Conservation (phyloP, 2,113 vertebrate species). For the Gila orcuttii region DNA sequence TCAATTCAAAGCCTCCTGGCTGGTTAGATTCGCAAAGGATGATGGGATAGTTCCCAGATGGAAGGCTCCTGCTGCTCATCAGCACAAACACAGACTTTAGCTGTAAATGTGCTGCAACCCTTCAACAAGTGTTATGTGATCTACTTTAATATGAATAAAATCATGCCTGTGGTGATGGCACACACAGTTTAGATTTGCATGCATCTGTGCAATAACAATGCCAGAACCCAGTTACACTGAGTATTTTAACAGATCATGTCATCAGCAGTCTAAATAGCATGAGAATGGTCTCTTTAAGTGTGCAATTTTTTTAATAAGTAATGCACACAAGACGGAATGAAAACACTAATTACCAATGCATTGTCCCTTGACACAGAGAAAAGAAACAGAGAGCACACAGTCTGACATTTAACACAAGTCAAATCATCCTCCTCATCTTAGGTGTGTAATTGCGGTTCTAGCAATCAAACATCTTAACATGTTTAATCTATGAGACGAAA, state of each 20-base stretch:
- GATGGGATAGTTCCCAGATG: conserved; percentile 21
- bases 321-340: conserved; percentile 5
- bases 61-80: conserved; percentile 44
- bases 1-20: conserved; percentile 46
- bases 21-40: not conserved
- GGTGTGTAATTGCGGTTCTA: not conserved
- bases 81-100: conserved; percentile 23
- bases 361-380: not conserved
- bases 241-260: conserved; percentile 20
- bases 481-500: not conserved
- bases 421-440: not conserved
- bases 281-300: conserved; percentile 1
- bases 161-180: not conserved
- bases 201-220: conserved; percentile 18
- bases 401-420: not conserved
- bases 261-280: not conserved
- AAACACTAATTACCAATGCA: not conserved
- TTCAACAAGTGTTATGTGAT: conserved; percentile 10
- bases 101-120: conserved; percentile 7
- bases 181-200: conserved; percentile 18
- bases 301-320: not conserved
- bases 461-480: not conserved
- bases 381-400: not conserved
- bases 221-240: not conserved
- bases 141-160: conserved; percentile 28